Evolutionary conservation across 2,797 vertebrate genomes (phyloP).

Genomic region (Podarcis siculus): DNA sequence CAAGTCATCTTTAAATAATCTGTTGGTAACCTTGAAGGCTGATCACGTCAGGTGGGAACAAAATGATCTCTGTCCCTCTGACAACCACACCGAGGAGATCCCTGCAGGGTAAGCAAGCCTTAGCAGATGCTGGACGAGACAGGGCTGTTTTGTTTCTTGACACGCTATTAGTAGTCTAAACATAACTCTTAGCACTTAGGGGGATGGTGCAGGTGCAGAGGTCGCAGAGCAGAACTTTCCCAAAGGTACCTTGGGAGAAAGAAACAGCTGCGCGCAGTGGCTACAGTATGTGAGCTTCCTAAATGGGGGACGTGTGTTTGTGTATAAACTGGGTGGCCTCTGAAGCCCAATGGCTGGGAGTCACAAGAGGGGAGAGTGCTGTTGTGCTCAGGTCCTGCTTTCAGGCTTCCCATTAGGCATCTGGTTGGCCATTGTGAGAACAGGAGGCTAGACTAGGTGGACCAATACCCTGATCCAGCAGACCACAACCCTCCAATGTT

Average conservation of each 20-base stretch:
- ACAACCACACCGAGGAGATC: slow-evolving; percentile 41
- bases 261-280: slow-evolving; percentile 20
- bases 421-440: no score
- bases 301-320: no score
- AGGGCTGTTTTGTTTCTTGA: slow-evolving; percentile 59
- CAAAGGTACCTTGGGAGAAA: slow-evolving; percentile 52
- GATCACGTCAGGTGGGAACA: slow-evolving; percentile 26
- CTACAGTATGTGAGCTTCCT: neutral
- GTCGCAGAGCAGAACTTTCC: slow-evolving; percentile 57
- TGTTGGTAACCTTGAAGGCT: slow-evolving; percentile 3
- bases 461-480: neutral
- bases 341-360: no score
- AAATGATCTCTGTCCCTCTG: slow-evolving; percentile 39
- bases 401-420: no score
- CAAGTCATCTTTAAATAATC: slow-evolving; percentile 35
- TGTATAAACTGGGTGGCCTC: no score
- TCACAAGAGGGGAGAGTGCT: no score
- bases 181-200: slow-evolving; percentile 60
- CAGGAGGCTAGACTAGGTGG: no score
- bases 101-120: slow-evolving; percentile 53
- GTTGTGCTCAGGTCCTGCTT: no score
- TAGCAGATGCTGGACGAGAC: slow-evolving; percentile 63
- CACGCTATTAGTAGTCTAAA: slow-evolving; percentile 45
- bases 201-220: slow-evolving; percentile 60
- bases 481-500: neutral